phyloP scores from a whole-genome alignment of 92 coral and sea anemone species.

The Porites divaricata region DNA sequence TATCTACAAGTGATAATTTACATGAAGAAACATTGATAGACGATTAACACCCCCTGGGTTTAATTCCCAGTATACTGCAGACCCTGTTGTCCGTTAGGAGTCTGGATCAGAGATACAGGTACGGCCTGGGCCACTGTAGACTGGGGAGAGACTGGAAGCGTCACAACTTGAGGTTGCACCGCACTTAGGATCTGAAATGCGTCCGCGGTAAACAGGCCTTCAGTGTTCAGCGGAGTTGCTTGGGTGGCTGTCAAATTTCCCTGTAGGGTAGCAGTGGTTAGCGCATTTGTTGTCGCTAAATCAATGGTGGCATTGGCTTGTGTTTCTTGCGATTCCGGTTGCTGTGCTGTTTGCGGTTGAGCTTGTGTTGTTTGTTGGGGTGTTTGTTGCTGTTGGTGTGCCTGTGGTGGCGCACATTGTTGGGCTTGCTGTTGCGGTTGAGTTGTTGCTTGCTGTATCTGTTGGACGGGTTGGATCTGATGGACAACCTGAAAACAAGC shows the following conservation, averaged over 20 bases:
- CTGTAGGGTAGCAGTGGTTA: constrained; percentile 62
- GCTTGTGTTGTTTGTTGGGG: constrained; percentile 46
- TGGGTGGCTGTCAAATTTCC: constrained; percentile 68
- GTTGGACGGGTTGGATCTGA: constrained; percentile 68
- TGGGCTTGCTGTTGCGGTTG: constrained; percentile 45
- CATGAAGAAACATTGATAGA: not conserved
- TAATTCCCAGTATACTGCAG: constrained; percentile 22
- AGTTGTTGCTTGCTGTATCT: constrained; percentile 49
- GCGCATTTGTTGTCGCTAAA: constrained; percentile 63
- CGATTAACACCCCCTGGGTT: not conserved
- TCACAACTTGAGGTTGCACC: constrained; percentile 67
- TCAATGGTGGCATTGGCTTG: constrained; percentile 46
- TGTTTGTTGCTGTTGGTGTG: constrained; percentile 55
- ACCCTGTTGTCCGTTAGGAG: constrained; percentile 55
- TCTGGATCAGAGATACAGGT: constrained; percentile 82
- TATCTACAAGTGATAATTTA: not conserved
- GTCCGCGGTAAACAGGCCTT: constrained; percentile 74
- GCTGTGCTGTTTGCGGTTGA: constrained; percentile 54
- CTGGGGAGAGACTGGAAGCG: constrained; percentile 67
- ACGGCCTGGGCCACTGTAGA: constrained; percentile 74
- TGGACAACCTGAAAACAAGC: constrained; percentile 40
- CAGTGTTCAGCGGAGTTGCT: constrained; percentile 76
- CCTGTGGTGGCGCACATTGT: constrained; percentile 40
- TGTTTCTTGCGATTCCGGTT: constrained; percentile 40
- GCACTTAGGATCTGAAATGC: constrained; percentile 76